Base-by-base conservation (phyloP, 2,888 invertebrate species). In the Exephanes ischioxanthus region DNA sequence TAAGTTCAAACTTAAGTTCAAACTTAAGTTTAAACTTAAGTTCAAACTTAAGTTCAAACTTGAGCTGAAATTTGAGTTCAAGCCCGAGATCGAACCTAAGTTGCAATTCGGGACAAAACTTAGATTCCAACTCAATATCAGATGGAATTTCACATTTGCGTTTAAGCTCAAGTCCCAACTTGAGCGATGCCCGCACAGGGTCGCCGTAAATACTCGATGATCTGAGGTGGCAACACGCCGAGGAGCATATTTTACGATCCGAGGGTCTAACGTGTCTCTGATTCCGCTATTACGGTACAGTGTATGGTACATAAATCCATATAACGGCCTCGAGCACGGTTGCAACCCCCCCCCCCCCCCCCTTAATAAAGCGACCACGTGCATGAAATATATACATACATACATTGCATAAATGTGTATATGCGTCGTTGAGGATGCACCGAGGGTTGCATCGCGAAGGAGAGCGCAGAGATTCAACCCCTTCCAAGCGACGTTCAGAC, bases 381-480 rank as follows among this genome's bases (percentile, higher is more conserved):
- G 48, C 51, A 48, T 3, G 19, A 55, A 55, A 55, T 22, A 66
- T 19, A 33, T 53, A 53, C 22, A 66, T 51, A 66, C 45, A 45
- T 45, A 45, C 14, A 45, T 45, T 3, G 45, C 14, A 45, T 14
- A 45, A 45, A 58, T 58, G 26, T 22, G 26, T 58, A 58, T 58
- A 68, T 26, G 45, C 22, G 26, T 45, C 41, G 51, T 76, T 66
- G 51, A 76, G 66, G 53, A 76, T 66, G 76, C 66, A 67, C 51
- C 76, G 76, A 76, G 76, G 66, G 51, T 37, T 37, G 16, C 30
- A 66, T 67, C 19, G 51, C 26, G 51, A 33, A 53, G 51, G 26
- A 58, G 55, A 53, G 22, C 33, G 53, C 30, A 55, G 81, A 75
- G 70, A 70, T 77, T 77, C 82, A 48, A 70, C 41, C 76, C 70